Percentiles rank a stretch among this genome's conserved stretches.
Evolutionary conservation across 2,113 vertebrate species (phyloP).

Genomic region (Oncorhynchus tshawytscha): DNA sequence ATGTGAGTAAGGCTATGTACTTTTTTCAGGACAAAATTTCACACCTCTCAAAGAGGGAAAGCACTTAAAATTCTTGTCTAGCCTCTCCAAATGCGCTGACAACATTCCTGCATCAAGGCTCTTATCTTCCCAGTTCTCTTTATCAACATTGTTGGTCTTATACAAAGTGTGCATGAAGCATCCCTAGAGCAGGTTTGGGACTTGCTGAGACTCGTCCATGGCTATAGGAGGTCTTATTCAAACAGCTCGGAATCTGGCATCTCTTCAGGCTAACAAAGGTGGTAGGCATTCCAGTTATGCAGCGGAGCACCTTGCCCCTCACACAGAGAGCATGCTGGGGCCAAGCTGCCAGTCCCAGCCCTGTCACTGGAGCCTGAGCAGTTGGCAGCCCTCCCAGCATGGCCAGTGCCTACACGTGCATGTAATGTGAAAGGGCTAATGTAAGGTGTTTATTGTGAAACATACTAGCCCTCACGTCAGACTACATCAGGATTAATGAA

Average conservation of each 20-base stretch:
- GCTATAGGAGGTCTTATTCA: slow-evolving; percentile 35
- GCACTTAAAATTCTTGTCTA: slow-evolving; percentile 36
- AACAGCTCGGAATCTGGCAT: slow-evolving; percentile 29
- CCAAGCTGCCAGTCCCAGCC: slow-evolving; percentile 41
- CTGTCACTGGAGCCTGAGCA: slow-evolving; percentile 52
- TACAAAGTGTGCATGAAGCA: neutral
- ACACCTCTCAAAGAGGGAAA: slow-evolving; percentile 13
- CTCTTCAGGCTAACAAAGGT: slow-evolving; percentile 43
- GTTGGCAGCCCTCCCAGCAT: slow-evolving; percentile 44
- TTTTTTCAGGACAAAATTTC: slow-evolving; percentile 4
- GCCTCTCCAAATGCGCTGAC: slow-evolving; percentile 2
- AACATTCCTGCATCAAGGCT: slow-evolving; percentile 26
- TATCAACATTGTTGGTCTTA: neutral
- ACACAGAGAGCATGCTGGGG: slow-evolving; percentile 46
- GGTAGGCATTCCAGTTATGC: slow-evolving; percentile 67
- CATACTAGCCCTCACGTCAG: slow-evolving; percentile 2
- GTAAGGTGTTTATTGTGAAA: slow-evolving; percentile 38
- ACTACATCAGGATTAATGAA: neutral
- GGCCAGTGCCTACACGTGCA: slow-evolving; percentile 50
- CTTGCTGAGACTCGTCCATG: slow-evolving; percentile 49
- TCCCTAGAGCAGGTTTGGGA: slow-evolving; percentile 21
- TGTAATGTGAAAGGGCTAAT: slow-evolving; percentile 41
- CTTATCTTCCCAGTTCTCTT: slow-evolving; percentile 2
- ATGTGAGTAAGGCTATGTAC: neutral
- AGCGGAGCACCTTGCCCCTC: slow-evolving; percentile 55